phyloP scores from a whole-genome alignment of 2,888 invertebrate genomes.

The Abrostola triplasia region DNA sequence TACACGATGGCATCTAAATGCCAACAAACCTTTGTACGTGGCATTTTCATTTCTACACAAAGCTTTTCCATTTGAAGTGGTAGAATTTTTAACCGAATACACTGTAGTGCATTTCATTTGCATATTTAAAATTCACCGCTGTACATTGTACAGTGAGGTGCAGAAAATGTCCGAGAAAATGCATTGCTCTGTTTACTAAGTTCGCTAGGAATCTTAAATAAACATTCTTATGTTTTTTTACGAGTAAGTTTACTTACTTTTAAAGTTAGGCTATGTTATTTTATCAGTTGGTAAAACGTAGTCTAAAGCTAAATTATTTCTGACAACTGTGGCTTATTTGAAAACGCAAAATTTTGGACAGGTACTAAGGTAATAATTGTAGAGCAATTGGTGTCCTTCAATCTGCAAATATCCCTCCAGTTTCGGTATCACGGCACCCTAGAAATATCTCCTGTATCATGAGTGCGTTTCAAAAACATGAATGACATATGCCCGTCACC shows the following conservation, averaged over 20 bases:
- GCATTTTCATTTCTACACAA: constrained; percentile 26
- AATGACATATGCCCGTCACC: no score
- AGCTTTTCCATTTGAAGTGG: constrained; percentile 22
- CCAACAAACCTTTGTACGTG: constrained; percentile 1
- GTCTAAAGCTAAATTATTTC: no score
- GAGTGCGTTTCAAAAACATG: no score
- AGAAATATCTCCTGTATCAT: no score
- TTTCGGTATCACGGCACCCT: no score
- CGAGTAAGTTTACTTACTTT: neutral
- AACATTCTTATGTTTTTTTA: constrained; percentile 14
- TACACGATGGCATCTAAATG: no score
- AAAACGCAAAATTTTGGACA: no score
- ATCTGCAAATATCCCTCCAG: no score
- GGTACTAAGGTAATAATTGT: no score
- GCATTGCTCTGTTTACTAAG: constrained; percentile 19
- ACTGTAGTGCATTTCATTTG: constrained; percentile 36
- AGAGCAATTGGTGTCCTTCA: no score
- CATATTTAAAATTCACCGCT: constrained; percentile 30
- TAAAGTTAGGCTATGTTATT: neutral
- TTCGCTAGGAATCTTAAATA: constrained; percentile 28
- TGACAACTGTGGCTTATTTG: no score
- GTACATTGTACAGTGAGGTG: constrained; percentile 20
- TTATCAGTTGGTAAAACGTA: neutral
- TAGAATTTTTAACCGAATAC: constrained; percentile 29
- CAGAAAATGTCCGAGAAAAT: constrained; percentile 33